Evolutionary conservation across 2,888 invertebrate species (phyloP).

Genomic region (Anthophora plumipes): DNA sequence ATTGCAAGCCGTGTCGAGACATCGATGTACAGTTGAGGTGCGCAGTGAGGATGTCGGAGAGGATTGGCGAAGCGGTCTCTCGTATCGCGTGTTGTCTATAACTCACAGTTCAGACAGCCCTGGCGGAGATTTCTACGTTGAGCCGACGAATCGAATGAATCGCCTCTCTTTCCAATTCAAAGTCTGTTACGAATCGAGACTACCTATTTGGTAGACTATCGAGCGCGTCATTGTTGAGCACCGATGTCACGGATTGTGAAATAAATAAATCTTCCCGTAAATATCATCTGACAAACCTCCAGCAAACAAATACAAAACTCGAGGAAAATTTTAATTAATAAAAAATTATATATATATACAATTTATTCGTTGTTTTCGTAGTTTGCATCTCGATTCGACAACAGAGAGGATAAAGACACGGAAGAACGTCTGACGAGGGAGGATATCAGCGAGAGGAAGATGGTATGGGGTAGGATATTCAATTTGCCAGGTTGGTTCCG

Average conservation of each 20-base stretch:
- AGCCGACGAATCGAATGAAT: conserved; percentile 19
- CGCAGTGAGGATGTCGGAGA: conserved; percentile 70
- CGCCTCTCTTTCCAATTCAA: conserved; percentile 1
- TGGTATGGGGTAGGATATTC: conserved; percentile 73
- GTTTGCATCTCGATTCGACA: background rate
- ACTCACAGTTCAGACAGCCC: conserved; percentile 24
- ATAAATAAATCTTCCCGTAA: no score
- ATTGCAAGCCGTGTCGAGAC: conserved; percentile 63
- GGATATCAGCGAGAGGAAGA: conserved; percentile 46
- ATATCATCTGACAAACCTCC: no score
- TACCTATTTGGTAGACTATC: no score
- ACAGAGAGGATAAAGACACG: background rate
- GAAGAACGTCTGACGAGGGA: conserved; percentile 19
- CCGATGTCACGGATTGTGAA: no score
- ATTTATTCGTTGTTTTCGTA: background rate
- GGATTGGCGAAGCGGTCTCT: conserved; percentile 61
- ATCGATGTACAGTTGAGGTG: conserved; percentile 71
- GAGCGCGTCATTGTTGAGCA: no score
- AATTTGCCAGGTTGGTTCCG: conserved; percentile 78
- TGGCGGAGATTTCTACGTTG: conserved; percentile 33
- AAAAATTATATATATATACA: no score
- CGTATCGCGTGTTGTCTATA: conserved; percentile 67
- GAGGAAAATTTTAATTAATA: no score
- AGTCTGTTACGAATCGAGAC: background rate
- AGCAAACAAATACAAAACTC: no score